Evolutionary conservation across 2,797 vertebrate genomes (phyloP).

Genomic region (Crocodylus rhombifer): DNA sequence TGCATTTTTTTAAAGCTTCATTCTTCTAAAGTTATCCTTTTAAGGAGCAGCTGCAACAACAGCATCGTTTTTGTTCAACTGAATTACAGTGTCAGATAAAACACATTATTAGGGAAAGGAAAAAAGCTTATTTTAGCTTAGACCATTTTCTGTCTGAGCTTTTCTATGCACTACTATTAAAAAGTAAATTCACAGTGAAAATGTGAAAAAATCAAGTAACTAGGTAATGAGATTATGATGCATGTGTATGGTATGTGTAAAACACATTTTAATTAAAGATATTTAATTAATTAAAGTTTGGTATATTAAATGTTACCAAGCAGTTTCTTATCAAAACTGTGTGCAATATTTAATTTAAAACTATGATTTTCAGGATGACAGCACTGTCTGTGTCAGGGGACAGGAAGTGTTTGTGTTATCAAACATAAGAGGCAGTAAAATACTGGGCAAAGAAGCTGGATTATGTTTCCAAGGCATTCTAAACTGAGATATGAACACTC

Average conservation of each 20-base stretch:
- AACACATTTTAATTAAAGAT: too few relatives aligned
- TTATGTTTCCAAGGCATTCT: slow-evolving; percentile 36
- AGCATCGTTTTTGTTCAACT: neutral
- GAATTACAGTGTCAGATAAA: neutral
- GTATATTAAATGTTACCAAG: slow-evolving; percentile 13
- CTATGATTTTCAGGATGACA: slow-evolving; percentile 45
- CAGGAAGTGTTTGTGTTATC: slow-evolving; percentile 5
- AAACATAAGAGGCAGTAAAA: slow-evolving; percentile 30
- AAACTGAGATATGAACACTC: neutral
- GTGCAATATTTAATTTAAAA: slow-evolving; percentile 8
- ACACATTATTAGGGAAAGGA: neutral
- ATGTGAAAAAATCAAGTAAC: neutral
- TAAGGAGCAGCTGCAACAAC: neutral
- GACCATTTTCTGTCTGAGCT: neutral
- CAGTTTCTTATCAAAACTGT: neutral
- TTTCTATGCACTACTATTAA: neutral
- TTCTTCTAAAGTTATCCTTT: neutral
- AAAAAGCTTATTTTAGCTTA: slow-evolving; percentile 11
- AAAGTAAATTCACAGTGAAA: neutral
- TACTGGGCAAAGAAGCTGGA: slow-evolving; percentile 26
- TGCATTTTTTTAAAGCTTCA: neutral
- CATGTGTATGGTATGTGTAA: neutral
- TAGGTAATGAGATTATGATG: neutral
- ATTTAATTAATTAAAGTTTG: neutral
- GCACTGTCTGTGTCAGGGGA: neutral